Conservation (phyloP, 2,797 vertebrate genomes). For the Hemitrygon akajei region DNA sequence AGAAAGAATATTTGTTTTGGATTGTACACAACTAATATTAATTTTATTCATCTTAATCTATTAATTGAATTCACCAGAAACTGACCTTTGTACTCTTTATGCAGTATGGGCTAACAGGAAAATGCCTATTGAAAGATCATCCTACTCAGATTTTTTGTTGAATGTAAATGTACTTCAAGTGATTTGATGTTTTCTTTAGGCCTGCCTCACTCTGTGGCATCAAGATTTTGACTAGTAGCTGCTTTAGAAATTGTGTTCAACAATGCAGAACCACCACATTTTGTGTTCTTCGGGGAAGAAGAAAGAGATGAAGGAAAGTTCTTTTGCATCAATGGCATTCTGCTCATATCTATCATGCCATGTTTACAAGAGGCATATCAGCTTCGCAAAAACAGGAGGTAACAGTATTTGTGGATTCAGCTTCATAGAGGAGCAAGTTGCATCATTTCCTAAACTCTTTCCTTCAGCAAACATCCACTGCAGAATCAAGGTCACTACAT, state of each 20-base stretch:
- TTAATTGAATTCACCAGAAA: no score
- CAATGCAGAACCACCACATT: not conserved
- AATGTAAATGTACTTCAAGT: not conserved
- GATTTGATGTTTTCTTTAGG: not conserved
- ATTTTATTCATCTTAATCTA: no score
- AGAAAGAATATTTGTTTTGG: no score
- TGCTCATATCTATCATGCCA: not conserved
- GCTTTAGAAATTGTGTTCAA: not conserved
- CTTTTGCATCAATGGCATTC: not conserved
- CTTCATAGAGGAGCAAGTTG: not conserved
- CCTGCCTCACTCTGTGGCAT: not conserved
- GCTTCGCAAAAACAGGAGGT: not conserved
- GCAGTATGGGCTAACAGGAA: not conserved
- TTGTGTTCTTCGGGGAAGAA: not conserved
- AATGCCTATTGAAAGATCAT: not conserved
- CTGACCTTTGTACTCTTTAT: not conserved
- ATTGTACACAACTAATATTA: no score
- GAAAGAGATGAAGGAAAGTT: not conserved
- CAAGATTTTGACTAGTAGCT: not conserved
- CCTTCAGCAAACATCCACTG: not conserved
- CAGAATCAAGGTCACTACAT: conserved; percentile 17
- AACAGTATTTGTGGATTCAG: not conserved
- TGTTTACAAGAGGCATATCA: not conserved
- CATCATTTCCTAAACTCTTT: not conserved
- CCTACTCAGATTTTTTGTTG: not conserved